These are phyloP conservation scores for Aspiorhynchus laticeps DNA, from an alignment of 2,113 vertebrate species.

Conservation along the genomic window DNA sequence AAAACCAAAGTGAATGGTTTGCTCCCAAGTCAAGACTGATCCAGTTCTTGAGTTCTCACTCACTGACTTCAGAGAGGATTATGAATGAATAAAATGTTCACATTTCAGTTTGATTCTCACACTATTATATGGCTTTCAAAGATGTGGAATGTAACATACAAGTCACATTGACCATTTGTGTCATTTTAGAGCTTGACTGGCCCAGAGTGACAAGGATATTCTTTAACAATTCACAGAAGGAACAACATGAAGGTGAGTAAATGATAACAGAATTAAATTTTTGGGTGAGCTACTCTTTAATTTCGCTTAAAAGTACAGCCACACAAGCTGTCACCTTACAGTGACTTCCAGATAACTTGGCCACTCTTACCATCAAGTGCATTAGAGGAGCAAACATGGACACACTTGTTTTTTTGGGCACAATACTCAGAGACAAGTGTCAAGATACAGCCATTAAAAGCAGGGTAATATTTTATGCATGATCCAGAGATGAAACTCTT, in stretches of 20 bases:
- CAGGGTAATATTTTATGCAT: constrained; percentile 55
- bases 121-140: not conserved
- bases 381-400: constrained; percentile 43
- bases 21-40: not conserved
- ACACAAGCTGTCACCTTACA: constrained; percentile 13
- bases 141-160: not conserved
- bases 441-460: constrained; percentile 52
- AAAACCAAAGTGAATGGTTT: not conserved
- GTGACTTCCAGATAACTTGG: constrained; percentile 42
- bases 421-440: constrained; percentile 35
- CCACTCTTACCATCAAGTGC: constrained; percentile 43
- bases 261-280: not conserved
- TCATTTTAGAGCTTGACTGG: not conserved
- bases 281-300: not conserved
- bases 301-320: not conserved
- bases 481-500: constrained; percentile 52
- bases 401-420: constrained; percentile 39
- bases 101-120: not conserved
- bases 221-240: not conserved
- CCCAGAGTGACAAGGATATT: not conserved
- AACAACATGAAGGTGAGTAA: not conserved
- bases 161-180: not conserved
- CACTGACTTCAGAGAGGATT: not conserved
- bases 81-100: not conserved
- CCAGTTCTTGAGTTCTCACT: not conserved